These are phyloP conservation scores for Trichomalopsis sarcophagae DNA, from an alignment of 1,140 invertebrate species.

Conservation along the genomic window DNA sequence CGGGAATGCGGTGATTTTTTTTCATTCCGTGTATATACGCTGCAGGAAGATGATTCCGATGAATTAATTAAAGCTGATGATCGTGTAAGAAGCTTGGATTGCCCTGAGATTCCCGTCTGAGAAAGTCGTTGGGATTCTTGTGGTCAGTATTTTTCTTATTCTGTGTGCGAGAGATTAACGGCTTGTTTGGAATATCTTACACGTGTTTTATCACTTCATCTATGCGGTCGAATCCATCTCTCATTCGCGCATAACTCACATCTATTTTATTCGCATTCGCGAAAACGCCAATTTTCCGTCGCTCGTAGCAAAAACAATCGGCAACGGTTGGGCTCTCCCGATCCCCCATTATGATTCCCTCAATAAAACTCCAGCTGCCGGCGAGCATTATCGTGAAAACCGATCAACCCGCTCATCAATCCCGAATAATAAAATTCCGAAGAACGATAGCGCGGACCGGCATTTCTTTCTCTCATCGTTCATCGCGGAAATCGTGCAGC, in stretches of 20 bases:
- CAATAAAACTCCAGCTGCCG: not conserved
- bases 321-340: no score
- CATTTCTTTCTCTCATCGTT: not conserved
- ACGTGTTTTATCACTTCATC: no score
- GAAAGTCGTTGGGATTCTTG: no score
- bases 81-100: constrained; percentile 11
- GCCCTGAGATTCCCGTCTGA: no score
- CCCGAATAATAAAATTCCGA: not conserved
- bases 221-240: no score
- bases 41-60: not conserved
- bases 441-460: not conserved
- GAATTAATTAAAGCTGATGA: constrained; percentile 43
- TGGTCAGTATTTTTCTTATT: not conserved
- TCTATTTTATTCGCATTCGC: no score
- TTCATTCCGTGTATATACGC: not conserved
- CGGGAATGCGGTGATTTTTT: not conserved
- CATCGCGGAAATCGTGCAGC: not conserved
- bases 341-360: not conserved
- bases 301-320: not conserved
- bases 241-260: no score
- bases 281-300: no score
- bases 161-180: not conserved
- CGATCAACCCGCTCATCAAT: not conserved
- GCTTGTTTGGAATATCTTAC: not conserved
- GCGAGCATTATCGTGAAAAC: not conserved